These are phyloP conservation scores for Aegithalos caudatus DNA, from an alignment of 2,113 vertebrate genomes.

Conservation along the genomic window DNA sequence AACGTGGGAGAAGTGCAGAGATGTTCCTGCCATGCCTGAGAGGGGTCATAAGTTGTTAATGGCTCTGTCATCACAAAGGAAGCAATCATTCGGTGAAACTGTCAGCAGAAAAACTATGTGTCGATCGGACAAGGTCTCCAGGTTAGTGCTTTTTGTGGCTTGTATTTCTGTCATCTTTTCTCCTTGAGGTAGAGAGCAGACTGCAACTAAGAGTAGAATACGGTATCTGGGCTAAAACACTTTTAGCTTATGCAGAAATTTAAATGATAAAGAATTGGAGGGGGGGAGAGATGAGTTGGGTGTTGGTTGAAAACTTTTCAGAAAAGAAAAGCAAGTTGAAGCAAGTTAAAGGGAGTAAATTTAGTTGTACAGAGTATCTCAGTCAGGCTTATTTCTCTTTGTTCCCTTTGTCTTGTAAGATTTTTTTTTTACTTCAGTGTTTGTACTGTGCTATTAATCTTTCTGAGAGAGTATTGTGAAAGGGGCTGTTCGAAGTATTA, in stretches of 20 bases:
- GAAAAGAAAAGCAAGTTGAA: neutral
- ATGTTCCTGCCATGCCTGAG: conserved; percentile 27
- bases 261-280: neutral
- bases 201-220: neutral
- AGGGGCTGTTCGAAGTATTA: neutral
- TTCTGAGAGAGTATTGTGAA: neutral
- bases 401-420: neutral
- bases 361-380: neutral
- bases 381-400: neutral
- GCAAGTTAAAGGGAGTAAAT: neutral
- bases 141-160: conserved; percentile 30
- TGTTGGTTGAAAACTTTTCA: neutral
- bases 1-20: neutral
- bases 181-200: neutral
- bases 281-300: neutral
- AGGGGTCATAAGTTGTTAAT: conserved; percentile 2
- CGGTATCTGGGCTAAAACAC: neutral
- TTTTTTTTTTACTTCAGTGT: neutral
- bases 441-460: neutral
- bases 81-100: neutral
- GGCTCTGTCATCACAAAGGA: conserved; percentile 40
- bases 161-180: neutral
- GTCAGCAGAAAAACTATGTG: conserved; percentile 49
- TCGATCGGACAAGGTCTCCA: neutral
- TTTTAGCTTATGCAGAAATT: neutral